Base-by-base conservation (phyloP, 2,113 vertebrate genomes). In the Chroicocephalus ridibundus region DNA sequence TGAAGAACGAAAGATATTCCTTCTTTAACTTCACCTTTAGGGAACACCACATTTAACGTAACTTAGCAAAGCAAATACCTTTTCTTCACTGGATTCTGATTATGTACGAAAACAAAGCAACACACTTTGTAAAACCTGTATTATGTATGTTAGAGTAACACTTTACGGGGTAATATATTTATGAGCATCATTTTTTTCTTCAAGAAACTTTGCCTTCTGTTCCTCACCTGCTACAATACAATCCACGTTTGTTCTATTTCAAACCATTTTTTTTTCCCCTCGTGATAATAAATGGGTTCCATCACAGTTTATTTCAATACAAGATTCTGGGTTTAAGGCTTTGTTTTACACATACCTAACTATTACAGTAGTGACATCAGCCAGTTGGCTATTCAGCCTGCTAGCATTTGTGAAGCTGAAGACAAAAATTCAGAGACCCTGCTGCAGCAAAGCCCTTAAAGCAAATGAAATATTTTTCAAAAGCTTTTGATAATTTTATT, bases 121-220 rank as follows among this genome's bases (percentile, higher is more conserved):
- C 69, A 36, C 5, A 9, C 16, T 49, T 0, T 3, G 22, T 3
- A 20, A 51, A 49, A 5, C 18, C 16, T 11, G 1, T 6, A 2
- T 4, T 13, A 15, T 0, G 29, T 31, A 26, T 8, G n/a, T 58
- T 17, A 79, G 18, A 51, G 20, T 3, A 46, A 36, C 3, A 16
- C 22, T 26, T 32, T 0, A 61, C 1, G 7, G 16, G 18, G 5
- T 5, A 40, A 81, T 3, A 5, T 15, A 9, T 34, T 70, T 42
- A 34, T 2, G 0, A 71, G 19, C 9, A 15, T 26, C 3, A 38
- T 12, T 10, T 64, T 78, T 32, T 46, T 5, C 26, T 22, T 51
- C 27, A 11, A 44, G 54, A 47, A 46, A 2, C 42, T 52, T 36
- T 1, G 34, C 24, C 24, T 86, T 64, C 44, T 21, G 44, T 32